A percentile compares a stretch with the other conserved stretches of the same genome.
Evolutionary conservation across 2,113 vertebrate genomes (phyloP).

Genomic region (Isurus oxyrinchus): DNA sequence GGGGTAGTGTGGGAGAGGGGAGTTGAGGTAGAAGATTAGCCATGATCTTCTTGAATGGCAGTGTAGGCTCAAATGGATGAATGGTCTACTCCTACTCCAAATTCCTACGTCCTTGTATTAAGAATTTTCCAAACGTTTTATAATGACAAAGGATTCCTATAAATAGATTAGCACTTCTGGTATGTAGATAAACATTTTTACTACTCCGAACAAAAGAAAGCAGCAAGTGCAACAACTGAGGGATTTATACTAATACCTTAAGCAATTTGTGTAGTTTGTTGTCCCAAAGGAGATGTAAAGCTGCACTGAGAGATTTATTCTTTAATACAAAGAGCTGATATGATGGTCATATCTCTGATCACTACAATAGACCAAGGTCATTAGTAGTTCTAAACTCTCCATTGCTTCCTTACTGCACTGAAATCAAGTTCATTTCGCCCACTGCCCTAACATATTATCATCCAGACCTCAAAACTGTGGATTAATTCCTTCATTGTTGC

Average conservation of each 20-base stretch:
- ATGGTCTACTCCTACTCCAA: no score
- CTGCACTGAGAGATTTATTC: not conserved
- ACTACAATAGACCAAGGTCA: not conserved
- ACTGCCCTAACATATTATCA: not conserved
- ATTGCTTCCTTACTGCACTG: not conserved
- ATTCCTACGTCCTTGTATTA: no score
- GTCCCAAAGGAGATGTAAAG: conserved; percentile 21
- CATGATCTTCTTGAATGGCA: no score
- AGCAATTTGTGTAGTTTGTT: conserved; percentile 25
- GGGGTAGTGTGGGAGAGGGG: no score
- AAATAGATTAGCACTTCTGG: not conserved
- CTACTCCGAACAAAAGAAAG: conserved; percentile 4
- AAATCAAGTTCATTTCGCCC: not conserved
- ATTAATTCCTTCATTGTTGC: not conserved
- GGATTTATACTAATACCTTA: conserved; percentile 27
- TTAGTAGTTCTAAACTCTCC: not conserved
- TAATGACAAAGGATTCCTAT: not conserved
- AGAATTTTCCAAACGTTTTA: not conserved
- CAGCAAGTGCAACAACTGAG: not conserved
- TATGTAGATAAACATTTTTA: conserved; percentile 1
- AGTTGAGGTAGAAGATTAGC: no score
- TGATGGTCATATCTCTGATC: not conserved
- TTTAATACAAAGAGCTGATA: not conserved
- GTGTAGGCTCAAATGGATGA: no score
- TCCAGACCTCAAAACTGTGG: not conserved